Conservation (phyloP, 2,888 invertebrate species). For the Metalampra italica region DNA sequence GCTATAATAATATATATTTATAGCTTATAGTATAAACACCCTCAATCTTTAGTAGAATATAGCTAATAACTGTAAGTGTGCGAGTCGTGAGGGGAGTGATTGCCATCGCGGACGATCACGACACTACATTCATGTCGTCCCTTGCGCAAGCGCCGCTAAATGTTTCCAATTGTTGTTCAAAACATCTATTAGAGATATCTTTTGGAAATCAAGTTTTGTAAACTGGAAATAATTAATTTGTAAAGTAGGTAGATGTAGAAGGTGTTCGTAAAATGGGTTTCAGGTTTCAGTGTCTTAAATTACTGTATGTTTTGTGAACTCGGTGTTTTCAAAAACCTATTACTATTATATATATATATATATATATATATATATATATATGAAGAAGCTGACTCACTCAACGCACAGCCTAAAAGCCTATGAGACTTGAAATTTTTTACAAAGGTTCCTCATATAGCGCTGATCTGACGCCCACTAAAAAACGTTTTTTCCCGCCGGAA, state of each 20-base stretch:
- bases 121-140: slow-evolving; percentile 34
- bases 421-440: no score
- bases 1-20: no score
- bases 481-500: no score
- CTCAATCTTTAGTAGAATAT: slow-evolving; percentile 43
- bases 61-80: slow-evolving; percentile 48
- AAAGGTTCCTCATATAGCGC: no score
- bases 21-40: neutral
- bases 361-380: no score
- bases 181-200: neutral
- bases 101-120: slow-evolving; percentile 57
- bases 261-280: neutral
- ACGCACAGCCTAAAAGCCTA: no score
- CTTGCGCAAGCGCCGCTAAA: slow-evolving; percentile 57
- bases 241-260: neutral
- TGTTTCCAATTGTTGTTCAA: slow-evolving; percentile 48
- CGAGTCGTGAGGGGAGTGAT: slow-evolving; percentile 64
- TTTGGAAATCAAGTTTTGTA: slow-evolving; percentile 1
- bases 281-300: neutral
- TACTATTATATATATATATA: no score
- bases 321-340: no score
- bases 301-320: no score
- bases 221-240: neutral
- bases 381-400: no score
- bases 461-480: no score